Evolutionary conservation across 2,888 invertebrate genomes (phyloP), one percentile per base, ranked within the genome.

Genomic region (Crematogaster levior): DNA sequence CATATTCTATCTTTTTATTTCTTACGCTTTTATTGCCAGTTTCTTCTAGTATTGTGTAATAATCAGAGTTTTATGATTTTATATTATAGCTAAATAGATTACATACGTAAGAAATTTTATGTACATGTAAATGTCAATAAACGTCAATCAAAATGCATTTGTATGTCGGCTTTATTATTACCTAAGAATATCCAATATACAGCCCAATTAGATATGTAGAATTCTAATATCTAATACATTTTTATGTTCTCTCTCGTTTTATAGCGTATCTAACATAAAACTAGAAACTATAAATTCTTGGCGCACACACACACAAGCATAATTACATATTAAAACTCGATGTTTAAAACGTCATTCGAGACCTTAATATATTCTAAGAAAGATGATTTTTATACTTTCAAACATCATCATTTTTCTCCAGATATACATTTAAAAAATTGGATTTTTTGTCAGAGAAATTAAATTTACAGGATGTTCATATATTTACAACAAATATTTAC

Each of bases 191-290:
- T 60, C 30, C 18, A 43, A 21, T 37, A 58, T 9, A 34, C 15
- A 46, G 15, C 9, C 21, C 10, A 60, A 60, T 73, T 73, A 74
- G 9, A 51, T 48, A 51, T 63, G 48, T 48, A 48, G 46, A 74
- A 63, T 24, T 24, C 48, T 34, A 61, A 74, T 74, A 63, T 12
- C 48, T n/a, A n/a, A 12, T 63, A n/a, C 63, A 63, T 18, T 63
- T 48, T 63, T 63, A 48, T 63, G 74, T 48, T 74, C 63, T 37
- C 48, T 37, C 48, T 12, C 21, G 30, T 73, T 74, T 74, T 74
- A 74, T 63, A 51, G 48, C 63, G 37, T 37, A n/a, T 51, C 73
- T 34, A 73, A 60, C 73, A 63, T 61, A 74, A 74, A 74, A 74
- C 24, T 51, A 37, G 46, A 73, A 73, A 73, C 21, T 30, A 46